A percentile compares a stretch with the other conserved stretches of the same genome.
phyloP scores from a whole-genome alignment of 1,140 invertebrate genomes.

The Plutomurus gul region DNA sequence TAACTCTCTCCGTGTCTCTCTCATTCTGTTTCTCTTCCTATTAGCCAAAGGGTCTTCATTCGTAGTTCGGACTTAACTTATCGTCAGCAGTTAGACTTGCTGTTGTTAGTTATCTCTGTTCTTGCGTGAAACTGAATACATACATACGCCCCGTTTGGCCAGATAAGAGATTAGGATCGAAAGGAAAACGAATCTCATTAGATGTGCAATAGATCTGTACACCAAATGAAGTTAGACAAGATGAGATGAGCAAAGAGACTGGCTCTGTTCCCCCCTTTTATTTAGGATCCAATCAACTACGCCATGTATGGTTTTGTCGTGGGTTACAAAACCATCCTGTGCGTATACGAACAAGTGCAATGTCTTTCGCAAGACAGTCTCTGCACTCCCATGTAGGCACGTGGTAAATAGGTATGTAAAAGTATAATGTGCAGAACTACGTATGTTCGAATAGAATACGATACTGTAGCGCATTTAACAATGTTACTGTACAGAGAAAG shows the following conservation, averaged over 20 bases:
- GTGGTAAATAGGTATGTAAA: too few relatives aligned
- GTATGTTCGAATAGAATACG: too few relatives aligned
- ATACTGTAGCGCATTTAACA: too few relatives aligned
- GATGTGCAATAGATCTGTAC: constrained; percentile 22
- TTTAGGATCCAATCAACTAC: constrained; percentile 27
- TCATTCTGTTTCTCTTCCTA: not conserved
- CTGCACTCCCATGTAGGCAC: too few relatives aligned
- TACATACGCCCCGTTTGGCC: not conserved
- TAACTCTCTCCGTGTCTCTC: too few relatives aligned
- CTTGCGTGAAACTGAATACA: not conserved
- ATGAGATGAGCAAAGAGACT: not conserved
- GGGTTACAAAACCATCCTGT: too few relatives aligned
- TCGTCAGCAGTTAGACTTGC: not conserved
- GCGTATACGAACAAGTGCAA: too few relatives aligned
- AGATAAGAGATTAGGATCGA: constrained; percentile 22
- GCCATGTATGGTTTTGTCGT: not conserved
- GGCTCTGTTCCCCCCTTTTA: not conserved
- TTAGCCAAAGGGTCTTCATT: constrained; percentile 7
- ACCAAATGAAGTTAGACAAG: constrained; percentile 21
- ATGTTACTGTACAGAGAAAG: too few relatives aligned
- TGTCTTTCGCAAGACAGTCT: too few relatives aligned
- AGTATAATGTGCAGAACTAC: too few relatives aligned
- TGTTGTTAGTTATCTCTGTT: constrained; percentile 10
- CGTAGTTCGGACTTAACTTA: not conserved
- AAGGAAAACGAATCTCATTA: constrained; percentile 22